A percentile compares a stretch with the other conserved stretches of the same genome.
These are phyloP conservation scores for Coracopsis vasa DNA, from an alignment of 2,113 vertebrate genomes.

Conservation along the genomic window DNA sequence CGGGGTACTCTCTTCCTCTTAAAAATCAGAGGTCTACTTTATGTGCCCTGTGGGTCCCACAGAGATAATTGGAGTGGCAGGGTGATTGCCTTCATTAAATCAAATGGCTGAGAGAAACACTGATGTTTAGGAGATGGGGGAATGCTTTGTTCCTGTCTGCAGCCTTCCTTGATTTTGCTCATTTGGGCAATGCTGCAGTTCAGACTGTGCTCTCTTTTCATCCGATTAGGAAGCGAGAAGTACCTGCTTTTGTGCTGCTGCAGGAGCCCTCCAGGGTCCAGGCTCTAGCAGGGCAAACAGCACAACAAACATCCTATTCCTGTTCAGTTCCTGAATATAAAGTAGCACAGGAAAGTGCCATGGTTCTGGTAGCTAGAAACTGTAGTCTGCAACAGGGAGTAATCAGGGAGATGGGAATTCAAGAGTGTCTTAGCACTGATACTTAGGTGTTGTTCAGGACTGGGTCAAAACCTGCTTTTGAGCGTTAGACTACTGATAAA, in stretches of 20 bases:
- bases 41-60: neutral
- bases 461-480: neutral
- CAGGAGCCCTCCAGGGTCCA: neutral
- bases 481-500: neutral
- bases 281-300: neutral
- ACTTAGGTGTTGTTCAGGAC: neutral
- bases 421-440: neutral
- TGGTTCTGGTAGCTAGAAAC: neutral
- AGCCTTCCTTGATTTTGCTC: neutral
- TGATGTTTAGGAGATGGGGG: neutral
- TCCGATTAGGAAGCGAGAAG: neutral
- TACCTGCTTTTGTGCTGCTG: neutral
- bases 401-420: neutral
- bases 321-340: neutral
- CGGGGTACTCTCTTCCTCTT: neutral
- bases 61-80: neutral
- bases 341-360: fast-evolving
- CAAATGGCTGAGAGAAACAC: neutral
- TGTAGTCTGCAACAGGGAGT: neutral
- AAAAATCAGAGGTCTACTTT: neutral
- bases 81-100: neutral
- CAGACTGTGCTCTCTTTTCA: neutral
- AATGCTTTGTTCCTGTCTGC: neutral
- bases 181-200: neutral
- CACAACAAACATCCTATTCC: neutral